Evolutionary conservation across 2,113 vertebrate species (phyloP).

Genomic region (Peromyscus leucopus): DNA sequence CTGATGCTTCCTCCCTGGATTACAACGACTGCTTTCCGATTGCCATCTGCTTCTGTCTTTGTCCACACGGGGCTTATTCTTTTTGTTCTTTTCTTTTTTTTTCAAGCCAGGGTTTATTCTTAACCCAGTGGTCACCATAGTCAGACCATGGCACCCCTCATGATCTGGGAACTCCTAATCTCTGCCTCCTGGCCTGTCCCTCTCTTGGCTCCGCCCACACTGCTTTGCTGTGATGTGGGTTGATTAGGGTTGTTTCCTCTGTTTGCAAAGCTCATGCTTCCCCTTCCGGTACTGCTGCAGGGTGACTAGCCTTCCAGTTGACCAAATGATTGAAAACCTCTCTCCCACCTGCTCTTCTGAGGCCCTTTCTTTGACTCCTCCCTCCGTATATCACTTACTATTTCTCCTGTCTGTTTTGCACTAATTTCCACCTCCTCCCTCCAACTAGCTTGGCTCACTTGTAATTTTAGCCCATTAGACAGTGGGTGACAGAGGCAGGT

Average conservation of each 20-base stretch:
- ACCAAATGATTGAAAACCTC: background rate
- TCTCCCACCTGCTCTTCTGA: background rate
- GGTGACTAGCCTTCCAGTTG: background rate
- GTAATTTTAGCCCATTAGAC: background rate
- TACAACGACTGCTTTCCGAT: background rate
- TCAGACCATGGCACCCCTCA: background rate
- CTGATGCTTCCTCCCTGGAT: background rate
- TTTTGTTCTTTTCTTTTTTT: background rate
- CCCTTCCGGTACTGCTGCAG: background rate
- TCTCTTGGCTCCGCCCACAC: background rate
- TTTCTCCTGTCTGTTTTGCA: background rate
- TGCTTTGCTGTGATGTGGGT: background rate
- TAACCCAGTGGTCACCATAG: background rate
- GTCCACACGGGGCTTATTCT: background rate
- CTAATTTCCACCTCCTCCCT: background rate
- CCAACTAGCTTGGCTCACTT: background rate
- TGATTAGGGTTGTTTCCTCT: background rate
- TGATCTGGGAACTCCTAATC: background rate
- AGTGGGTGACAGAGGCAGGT: background rate
- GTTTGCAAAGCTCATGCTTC: background rate
- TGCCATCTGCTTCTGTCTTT: background rate
- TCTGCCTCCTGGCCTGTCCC: background rate
- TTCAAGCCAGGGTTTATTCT: background rate
- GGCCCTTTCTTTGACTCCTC: background rate
- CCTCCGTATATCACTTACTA: background rate